Base-by-base conservation (phyloP, 2,797 vertebrate genomes). In the Brachyalestes nurse region DNA sequence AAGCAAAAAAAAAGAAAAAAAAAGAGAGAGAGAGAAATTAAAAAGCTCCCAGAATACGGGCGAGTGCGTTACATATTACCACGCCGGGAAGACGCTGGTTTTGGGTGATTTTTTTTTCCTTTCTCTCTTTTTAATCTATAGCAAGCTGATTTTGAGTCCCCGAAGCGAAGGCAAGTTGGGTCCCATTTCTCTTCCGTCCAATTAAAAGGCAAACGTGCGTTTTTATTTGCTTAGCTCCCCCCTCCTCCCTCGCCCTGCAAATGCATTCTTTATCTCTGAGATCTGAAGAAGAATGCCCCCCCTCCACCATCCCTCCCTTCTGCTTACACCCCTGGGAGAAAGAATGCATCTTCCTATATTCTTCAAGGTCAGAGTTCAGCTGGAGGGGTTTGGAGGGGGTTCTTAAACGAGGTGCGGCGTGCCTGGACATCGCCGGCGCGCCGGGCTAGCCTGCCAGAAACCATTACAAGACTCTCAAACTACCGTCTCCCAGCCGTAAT, bases 321-420 rank as follows among this genome's bases (percentile, higher is more conserved):
- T 7, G 23, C 65, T 79, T 75, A 72, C 79, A 66, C 78, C 90
- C 92, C 90, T 89, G 85, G 75, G 88, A 92, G 89, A 86, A 93
- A 89, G 92, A 94, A 93, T 91, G 88, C 89, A 87, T 92, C 87
- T 90, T 86, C 88, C 86, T 83, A 87, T 90, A 89, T 89, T 91
- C 89, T 90, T 80, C 80, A 87, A 89, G 94, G 94, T 95, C 93
- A 94, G 89, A 88, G 94, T 93, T 95, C 94, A 93, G 75, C 85
- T 86, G 25, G 88, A 88, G 88, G 89, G 89, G 90, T 66, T 84
- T 57, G 40, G 70, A 83, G 81, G 67, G 74, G 62, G 28, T 25
- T 25, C 69, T 77, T 8, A 17, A 72, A 58, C 80, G 60, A 82
- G 80, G 77, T 23, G 64, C 81, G 13, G 81, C 81, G 73, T 51